These are phyloP conservation scores for Apis laboriosa DNA, from an alignment of 1,140 invertebrate species.

Conservation along the genomic window DNA sequence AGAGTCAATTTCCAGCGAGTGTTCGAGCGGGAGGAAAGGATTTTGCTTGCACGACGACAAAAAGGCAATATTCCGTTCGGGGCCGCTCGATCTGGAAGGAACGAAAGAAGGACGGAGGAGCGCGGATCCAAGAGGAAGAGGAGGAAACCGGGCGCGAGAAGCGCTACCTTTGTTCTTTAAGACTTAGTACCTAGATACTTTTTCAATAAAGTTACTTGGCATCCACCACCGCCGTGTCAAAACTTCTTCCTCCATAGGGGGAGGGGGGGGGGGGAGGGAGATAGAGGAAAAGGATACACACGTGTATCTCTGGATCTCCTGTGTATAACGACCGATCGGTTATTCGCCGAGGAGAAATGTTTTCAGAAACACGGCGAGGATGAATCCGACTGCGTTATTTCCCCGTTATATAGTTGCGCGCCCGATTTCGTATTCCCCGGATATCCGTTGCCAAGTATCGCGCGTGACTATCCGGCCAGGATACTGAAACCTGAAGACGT, in stretches of 20 bases:
- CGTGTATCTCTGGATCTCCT: constrained; percentile 3
- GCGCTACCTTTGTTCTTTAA: constrained; percentile 55
- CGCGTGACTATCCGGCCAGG: constrained; percentile 35
- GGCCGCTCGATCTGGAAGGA: constrained; percentile 29
- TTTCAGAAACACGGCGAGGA: constrained; percentile 33
- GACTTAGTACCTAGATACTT: constrained; percentile 64
- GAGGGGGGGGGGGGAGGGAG: constrained; percentile 21
- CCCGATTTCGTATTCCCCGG: constrained; percentile 52
- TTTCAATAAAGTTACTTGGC: constrained; percentile 67
- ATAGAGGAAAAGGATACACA: too few relatives aligned
- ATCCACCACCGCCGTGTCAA: constrained; percentile 43
- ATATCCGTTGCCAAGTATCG: constrained; percentile 42
- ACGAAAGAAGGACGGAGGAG: not conserved
- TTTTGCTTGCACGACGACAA: constrained; percentile 67
- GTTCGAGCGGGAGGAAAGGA: constrained; percentile 65
- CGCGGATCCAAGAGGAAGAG: not conserved
- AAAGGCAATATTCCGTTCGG: constrained; percentile 65
- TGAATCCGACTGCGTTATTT: not conserved
- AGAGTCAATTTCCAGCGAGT: constrained; percentile 68
- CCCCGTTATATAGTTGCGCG: not conserved
- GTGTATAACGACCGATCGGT: constrained; percentile 38
- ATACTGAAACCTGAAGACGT: too few relatives aligned
- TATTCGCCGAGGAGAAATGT: constrained; percentile 35
- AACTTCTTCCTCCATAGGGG: constrained; percentile 43
- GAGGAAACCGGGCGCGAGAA: constrained; percentile 27